Conservation (phyloP, 1,140 invertebrate species). For the Euura saliciscinereae region DNA sequence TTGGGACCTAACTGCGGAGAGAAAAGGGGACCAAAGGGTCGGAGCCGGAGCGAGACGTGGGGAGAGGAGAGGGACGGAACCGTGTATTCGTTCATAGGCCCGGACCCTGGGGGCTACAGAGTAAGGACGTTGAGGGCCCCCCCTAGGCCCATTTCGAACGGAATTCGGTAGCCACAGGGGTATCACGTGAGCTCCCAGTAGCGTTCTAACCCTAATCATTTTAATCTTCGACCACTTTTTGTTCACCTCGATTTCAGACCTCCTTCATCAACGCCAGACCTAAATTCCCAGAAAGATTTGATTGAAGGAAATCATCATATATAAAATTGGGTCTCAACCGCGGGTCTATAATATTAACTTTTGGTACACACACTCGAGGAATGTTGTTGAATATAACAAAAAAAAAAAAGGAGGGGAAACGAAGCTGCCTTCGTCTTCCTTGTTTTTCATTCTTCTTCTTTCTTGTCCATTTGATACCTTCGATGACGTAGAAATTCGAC, state of each 20-base stretch:
- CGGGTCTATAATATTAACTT: no score
- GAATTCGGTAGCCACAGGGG: constrained; percentile 54
- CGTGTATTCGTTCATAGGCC: constrained; percentile 45
- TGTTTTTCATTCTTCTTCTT: no score
- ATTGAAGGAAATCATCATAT: constrained; percentile 15
- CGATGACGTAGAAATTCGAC: no score
- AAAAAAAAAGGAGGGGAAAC: neutral
- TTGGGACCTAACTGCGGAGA: neutral
- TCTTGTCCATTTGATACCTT: no score
- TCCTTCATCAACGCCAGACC: constrained; percentile 11
- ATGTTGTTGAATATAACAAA: constrained; percentile 3
- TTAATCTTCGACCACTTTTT: constrained; percentile 38
- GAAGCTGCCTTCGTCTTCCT: neutral
- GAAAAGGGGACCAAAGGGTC: constrained; percentile 12
- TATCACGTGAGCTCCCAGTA: constrained; percentile 47
- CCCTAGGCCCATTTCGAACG: constrained; percentile 35
- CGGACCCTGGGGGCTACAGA: constrained; percentile 10
- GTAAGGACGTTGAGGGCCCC: constrained; percentile 32
- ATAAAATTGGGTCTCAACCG: no score
- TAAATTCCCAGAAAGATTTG: constrained; percentile 15
- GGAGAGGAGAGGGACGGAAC: constrained; percentile 43
- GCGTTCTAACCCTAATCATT: constrained; percentile 49
- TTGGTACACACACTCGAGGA: neutral
- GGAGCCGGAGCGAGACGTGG: constrained; percentile 51
- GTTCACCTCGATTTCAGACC: constrained; percentile 21